Evolutionary conservation across 1,140 invertebrate species (phyloP).

Genomic region (Orius laevigatus): DNA sequence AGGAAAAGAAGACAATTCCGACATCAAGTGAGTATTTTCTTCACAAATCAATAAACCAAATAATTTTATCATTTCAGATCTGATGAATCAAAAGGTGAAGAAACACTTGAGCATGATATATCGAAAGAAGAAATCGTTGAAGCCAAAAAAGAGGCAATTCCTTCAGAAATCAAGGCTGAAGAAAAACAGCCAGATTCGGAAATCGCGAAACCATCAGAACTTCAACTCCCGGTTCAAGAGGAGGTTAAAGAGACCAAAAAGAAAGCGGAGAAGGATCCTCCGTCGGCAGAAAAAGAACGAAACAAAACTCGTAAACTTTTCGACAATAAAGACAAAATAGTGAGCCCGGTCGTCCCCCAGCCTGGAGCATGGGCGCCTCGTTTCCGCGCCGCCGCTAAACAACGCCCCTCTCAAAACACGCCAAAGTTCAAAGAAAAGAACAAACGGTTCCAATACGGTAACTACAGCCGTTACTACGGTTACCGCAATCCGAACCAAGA

Average conservation of each 20-base stretch:
- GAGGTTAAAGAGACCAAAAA: background rate
- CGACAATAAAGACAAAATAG: slow-evolving; percentile 64
- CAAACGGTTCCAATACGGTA: slow-evolving; percentile 77
- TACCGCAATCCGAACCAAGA: slow-evolving; percentile 71
- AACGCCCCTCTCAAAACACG: slow-evolving; percentile 26
- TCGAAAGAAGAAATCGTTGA: background rate
- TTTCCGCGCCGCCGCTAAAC: slow-evolving; percentile 22
- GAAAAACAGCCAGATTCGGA: too few relatives aligned
- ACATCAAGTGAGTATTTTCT: slow-evolving; percentile 5
- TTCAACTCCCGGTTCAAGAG: background rate
- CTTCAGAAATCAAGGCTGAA: too few relatives aligned
- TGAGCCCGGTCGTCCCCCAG: slow-evolving; percentile 79
- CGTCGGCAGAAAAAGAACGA: slow-evolving; percentile 6
- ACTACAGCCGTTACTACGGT: slow-evolving; percentile 93
- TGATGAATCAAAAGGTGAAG: slow-evolving; percentile 9
- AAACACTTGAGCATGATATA: slow-evolving; percentile 1
- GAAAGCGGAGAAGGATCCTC: background rate
- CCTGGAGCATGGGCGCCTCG: slow-evolving; percentile 49
- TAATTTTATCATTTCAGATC: slow-evolving; percentile 6
- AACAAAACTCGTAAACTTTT: slow-evolving; percentile 2
- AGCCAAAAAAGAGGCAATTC: background rate
- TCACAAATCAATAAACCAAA: background rate
- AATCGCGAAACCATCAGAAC: background rate
- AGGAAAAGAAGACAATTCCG: slow-evolving; percentile 24
- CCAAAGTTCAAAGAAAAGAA: slow-evolving; percentile 59